Conservation (phyloP, 2,797 vertebrate species). For the Scarus forsteni region DNA sequence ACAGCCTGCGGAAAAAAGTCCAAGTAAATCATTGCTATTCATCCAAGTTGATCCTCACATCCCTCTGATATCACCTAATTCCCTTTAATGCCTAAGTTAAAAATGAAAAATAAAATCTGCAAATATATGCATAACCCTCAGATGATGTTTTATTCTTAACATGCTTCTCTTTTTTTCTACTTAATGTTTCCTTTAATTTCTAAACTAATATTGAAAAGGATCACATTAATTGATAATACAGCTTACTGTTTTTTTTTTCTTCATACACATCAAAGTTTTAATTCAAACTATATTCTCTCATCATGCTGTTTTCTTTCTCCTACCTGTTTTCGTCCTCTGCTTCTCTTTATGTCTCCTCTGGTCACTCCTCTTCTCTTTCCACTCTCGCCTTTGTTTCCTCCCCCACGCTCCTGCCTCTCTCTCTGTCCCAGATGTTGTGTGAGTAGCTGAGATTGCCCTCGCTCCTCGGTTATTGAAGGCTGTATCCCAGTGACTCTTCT, state of each 20-base stretch:
- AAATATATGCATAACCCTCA: too few species aligned
- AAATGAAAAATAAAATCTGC: too few species aligned
- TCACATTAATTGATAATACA: too few species aligned
- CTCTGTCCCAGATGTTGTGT: slow-evolving; percentile 36
- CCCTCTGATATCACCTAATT: too few species aligned
- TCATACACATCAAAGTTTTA: neutral
- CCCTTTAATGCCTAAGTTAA: too few species aligned
- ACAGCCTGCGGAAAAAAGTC: too few species aligned
- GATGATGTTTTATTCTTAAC: too few species aligned
- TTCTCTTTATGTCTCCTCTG: slow-evolving; percentile 24
- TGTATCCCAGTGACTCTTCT: slow-evolving; percentile 45
- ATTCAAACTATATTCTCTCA: neutral
- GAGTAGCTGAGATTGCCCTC: slow-evolving; percentile 29
- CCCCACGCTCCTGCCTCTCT: slow-evolving; percentile 26
- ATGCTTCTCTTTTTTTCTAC: too few species aligned
- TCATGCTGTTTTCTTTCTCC: slow-evolving; percentile 30
- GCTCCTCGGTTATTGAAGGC: slow-evolving; percentile 32
- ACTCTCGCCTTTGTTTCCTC: slow-evolving; percentile 59
- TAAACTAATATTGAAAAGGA: too few species aligned
- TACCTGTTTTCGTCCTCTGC: slow-evolving; percentile 63
- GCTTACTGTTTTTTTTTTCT: neutral
- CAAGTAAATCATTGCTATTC: too few species aligned
- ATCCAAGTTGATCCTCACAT: too few species aligned
- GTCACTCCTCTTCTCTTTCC: slow-evolving; percentile 50
- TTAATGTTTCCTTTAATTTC: too few species aligned